Evolutionary conservation across 1,140 invertebrate genomes (phyloP), one percentile per base, ranked within the genome.

Genomic region (Zaprionus kolodkinae): DNA sequence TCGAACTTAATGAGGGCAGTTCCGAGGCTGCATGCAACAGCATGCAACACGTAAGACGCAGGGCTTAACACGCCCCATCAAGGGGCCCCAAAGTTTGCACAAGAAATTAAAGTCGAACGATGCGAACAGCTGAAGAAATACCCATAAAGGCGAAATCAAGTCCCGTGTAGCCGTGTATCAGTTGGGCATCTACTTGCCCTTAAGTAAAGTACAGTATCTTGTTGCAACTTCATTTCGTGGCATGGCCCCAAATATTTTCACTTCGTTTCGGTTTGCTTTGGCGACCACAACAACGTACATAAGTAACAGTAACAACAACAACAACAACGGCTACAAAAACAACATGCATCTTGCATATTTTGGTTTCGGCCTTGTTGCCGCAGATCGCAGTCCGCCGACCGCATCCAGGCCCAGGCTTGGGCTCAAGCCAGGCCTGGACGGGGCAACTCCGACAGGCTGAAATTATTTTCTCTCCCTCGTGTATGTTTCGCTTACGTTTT

Each of bases 131-230:
- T 62, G 66, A 76, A 71, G 68, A 71, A 71, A 76, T 72, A 72
- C 55, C 70, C 63, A 73, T 73, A 75, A 75, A 63, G 81, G 43
- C 55, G 62, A 84, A 87, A 88, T 83, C 77, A 80, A 88, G 83
- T 79, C 78, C 69, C 79, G 77, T 70, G 83, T 80, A 30, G 27
- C 71, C 77, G 70, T 85, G 81, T 89, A 89, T 88, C 85, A 76
- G 85, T 88, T 88, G 85, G 81, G 86, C 85, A 88, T 88, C 85
- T 89, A 79, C 78, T 85, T 85, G 85, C 85, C 85, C 85, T 88
- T 89, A 89, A 88, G 85, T 88, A 88, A 88, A 88, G 85, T 88
- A 88, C 88, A 88, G 85, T 88, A 88, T 89, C 81, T 88, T 89
- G 85, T 88, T 88, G 85, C 85, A 88, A 88, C 85, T 88, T 88